Evolutionary conservation across 2,113 vertebrate genomes (phyloP).

Genomic region (Crotophaga sulcirostris): DNA sequence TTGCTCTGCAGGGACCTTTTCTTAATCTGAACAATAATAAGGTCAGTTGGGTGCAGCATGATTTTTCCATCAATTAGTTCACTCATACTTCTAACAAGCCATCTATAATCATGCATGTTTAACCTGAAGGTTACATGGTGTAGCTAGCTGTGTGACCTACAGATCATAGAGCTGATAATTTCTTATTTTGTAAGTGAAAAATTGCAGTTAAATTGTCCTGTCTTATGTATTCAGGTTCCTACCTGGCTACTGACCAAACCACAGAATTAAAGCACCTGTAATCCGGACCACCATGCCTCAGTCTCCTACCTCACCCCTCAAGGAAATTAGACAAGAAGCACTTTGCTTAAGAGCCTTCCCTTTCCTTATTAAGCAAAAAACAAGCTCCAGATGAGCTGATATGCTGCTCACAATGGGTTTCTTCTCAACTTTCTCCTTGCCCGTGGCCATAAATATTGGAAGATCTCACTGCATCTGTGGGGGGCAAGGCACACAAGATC

Average conservation of each 20-base stretch:
- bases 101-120: background rate
- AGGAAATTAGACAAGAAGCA: background rate
- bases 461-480: background rate
- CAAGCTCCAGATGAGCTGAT: background rate
- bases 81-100: background rate
- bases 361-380: background rate
- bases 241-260: no score
- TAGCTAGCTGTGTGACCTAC: background rate
- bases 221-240: accelerated
- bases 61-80: slow-evolving; percentile 5
- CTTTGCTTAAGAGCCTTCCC: background rate
- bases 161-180: background rate
- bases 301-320: background rate
- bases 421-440: background rate
- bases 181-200: background rate
- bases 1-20: background rate
- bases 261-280: background rate
- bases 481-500: no score
- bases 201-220: background rate
- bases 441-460: accelerated
- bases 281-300: background rate
- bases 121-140: slow-evolving; percentile 15
- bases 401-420: background rate
- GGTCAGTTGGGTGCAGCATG: background rate
- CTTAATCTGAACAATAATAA: background rate